Evolutionary conservation across 2,888 invertebrate genomes (phyloP), one percentile per base, ranked within the genome.

Genomic region (Oegoconia quadripuncta): DNA sequence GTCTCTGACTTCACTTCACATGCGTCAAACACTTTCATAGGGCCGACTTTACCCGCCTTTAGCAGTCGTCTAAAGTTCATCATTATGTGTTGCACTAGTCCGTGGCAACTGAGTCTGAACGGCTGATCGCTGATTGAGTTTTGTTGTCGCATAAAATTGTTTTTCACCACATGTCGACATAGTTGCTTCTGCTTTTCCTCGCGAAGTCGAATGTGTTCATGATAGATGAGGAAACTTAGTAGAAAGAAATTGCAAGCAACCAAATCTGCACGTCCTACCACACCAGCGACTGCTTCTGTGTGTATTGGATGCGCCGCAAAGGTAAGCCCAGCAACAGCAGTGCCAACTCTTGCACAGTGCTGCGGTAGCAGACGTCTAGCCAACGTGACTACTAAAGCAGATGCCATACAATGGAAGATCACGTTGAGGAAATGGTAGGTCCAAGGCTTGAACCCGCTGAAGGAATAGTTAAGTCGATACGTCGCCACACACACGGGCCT

Each of bases 241-340:
- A 98, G 91, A 77, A 96, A 97, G 76, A 97, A 93, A 60, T 96
- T 92, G 72, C 97, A 96, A 9, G 97, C 95, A 16, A 96, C 93
- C 28, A 98, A 88, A 75, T 99, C 99, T 2, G 98, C 98, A 39
- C 98, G 90, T 1, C 99, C 99, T 9, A 99, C 98, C 34, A 97
- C 91, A 15, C 97, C 97, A 0, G 98, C 96, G 20, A 98, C 98
- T 0, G 98, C 97, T 80, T 99, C 99, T 3, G 97, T 96, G 86
- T 98, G 98, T 59, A 99, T 93, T 9, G 98, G 98, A 82, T 99
- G 98, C 1, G 94, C 93, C 20, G 98, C 97, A 74, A 99, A 99
- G 26, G 97, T 89, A 6, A 97, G 88, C 0, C 96, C 96, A 0
- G 97, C 91, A 18, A 95, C 90, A 35, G 91, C 89, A 34, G 93